phyloP scores from a whole-genome alignment of 2,797 vertebrate species.

The Sebastolobus altivelis region DNA sequence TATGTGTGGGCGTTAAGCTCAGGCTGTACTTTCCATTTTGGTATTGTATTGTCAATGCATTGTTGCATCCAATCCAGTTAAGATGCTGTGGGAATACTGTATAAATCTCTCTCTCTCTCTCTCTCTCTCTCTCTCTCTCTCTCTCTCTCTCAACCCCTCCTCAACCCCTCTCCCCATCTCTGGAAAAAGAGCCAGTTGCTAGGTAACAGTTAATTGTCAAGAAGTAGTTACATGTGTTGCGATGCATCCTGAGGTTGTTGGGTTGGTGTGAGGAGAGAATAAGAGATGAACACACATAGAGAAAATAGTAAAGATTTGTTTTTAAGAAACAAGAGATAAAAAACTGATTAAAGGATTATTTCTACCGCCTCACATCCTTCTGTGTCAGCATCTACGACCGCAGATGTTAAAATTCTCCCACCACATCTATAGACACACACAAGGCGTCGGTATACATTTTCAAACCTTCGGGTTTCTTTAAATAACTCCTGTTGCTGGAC shows the following conservation, averaged over 20 bases:
- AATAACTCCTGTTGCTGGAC: slow-evolving; percentile 85
- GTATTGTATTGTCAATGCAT: slow-evolving; percentile 83
- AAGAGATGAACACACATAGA: slow-evolving; percentile 48
- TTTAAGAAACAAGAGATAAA: slow-evolving; percentile 16
- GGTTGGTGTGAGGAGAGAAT: slow-evolving; percentile 62
- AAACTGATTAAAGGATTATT: slow-evolving; percentile 62
- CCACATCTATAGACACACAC: slow-evolving; percentile 47
- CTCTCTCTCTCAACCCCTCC: slow-evolving; percentile 28
- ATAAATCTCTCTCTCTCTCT: slow-evolving; percentile 67
- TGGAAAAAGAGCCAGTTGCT: slow-evolving; percentile 88
- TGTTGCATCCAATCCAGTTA: slow-evolving; percentile 84
- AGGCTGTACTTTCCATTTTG: slow-evolving; percentile 85
- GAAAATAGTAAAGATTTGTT: slow-evolving; percentile 20
- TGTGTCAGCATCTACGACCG: slow-evolving; percentile 32
- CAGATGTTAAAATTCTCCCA: slow-evolving; percentile 56
- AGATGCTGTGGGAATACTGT: slow-evolving; percentile 81
- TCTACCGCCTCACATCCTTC: slow-evolving; percentile 28
- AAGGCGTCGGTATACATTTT: slow-evolving; percentile 48
- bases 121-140: slow-evolving; percentile 35
- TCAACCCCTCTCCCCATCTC: slow-evolving; percentile 51
- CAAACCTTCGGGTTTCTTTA: slow-evolving; percentile 75
- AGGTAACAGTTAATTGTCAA: slow-evolving; percentile 92
- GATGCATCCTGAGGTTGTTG: slow-evolving; percentile 83
- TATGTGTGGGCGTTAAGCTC: slow-evolving; percentile 82
- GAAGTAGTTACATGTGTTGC: slow-evolving; percentile 89